Conservation (phyloP, 2,113 vertebrate genomes). For the Proteles cristata region DNA sequence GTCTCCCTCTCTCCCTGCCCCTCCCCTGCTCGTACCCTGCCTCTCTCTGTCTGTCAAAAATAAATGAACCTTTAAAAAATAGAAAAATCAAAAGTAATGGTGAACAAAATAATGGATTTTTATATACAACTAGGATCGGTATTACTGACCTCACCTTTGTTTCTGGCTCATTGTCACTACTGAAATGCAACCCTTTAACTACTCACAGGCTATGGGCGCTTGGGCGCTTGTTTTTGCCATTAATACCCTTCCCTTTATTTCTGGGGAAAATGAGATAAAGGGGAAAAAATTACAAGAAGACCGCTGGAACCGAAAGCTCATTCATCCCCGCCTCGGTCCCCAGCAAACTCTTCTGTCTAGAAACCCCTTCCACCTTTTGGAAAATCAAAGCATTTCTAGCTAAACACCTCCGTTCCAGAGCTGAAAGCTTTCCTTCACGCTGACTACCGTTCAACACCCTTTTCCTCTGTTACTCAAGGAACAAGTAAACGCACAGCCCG, state of each 20-base stretch:
- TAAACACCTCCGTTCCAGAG: neutral
- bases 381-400: neutral
- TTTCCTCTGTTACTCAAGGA: slow-evolving; percentile 9
- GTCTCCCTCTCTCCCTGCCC: no score
- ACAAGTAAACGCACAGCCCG: neutral
- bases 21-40: no score
- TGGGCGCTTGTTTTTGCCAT: neutral
- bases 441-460: neutral
- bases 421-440: neutral
- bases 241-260: neutral
- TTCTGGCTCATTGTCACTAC: neutral
- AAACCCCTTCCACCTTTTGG: neutral
- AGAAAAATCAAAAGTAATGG: neutral
- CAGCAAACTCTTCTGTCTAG: neutral
- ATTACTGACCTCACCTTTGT: neutral
- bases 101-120: neutral
- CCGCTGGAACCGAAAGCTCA: no score
- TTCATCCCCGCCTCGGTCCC: neutral
- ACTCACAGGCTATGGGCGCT: neutral
- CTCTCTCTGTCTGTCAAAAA: no score
- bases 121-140: neutral
- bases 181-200: neutral
- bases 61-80: no score
- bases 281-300: neutral
- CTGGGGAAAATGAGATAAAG: neutral